Evolutionary conservation across 2,113 vertebrate genomes (phyloP).

Genomic region (Xenus cinereus): DNA sequence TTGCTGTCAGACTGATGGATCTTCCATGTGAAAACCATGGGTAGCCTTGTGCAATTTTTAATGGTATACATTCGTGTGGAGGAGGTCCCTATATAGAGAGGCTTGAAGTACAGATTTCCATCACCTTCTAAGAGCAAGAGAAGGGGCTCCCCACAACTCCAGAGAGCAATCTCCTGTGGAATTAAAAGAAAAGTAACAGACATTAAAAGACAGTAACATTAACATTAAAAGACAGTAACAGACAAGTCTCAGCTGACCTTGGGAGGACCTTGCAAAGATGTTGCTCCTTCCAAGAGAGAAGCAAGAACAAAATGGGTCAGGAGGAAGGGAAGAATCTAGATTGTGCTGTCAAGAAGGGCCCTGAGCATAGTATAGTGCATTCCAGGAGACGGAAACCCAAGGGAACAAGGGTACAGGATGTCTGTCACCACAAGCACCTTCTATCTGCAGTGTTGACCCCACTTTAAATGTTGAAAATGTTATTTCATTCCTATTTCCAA

Average conservation of each 20-base stretch:
- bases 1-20: conserved; percentile 70
- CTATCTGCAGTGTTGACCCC: neutral
- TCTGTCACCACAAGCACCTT: neutral
- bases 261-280: neutral
- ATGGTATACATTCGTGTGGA: conserved; percentile 75
- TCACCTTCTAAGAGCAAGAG: conserved; percentile 77
- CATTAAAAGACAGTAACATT: no score
- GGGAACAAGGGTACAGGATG: neutral
- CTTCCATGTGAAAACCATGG: conserved; percentile 87
- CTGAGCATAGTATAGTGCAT: neutral
- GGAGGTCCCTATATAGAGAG: conserved; percentile 78
- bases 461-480: neutral
- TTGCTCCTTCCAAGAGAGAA: neutral
- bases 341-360: neutral
- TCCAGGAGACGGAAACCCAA: neutral
- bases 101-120: conserved; percentile 83
- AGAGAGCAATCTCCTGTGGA: conserved; percentile 79
- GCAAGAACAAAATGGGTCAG: neutral
- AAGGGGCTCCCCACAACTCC: conserved; percentile 75
- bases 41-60: conserved; percentile 81
- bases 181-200: neutral
- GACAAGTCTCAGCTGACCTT: neutral
- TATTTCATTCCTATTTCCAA: neutral
- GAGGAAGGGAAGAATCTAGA: neutral
- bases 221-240: no score